Conservation (phyloP, 2,888 invertebrate genomes). For the Rhogogaster chlorosoma region DNA sequence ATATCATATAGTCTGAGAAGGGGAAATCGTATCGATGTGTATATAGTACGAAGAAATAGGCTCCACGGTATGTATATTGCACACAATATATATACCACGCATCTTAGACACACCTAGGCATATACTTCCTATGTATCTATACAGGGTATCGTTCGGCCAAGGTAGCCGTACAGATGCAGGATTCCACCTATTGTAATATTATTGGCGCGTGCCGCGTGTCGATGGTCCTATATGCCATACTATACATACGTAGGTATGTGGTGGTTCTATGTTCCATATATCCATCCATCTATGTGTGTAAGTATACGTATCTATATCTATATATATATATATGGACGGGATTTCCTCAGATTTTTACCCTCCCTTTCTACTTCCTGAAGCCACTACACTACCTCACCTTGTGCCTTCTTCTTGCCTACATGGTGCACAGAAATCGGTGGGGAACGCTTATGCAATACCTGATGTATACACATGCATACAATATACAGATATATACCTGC, state of each 20-base stretch:
- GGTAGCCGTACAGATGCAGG: constrained; percentile 34
- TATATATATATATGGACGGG: background rate
- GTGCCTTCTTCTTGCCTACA: constrained; percentile 24
- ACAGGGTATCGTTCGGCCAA: constrained; percentile 29
- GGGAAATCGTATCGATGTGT: constrained; percentile 35
- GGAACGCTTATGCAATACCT: constrained; percentile 67
- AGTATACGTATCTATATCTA: background rate
- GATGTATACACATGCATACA: constrained; percentile 51
- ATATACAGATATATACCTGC: constrained; percentile 43
- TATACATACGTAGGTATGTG: background rate
- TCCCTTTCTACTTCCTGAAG: constrained; percentile 22
- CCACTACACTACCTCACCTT: constrained; percentile 12
- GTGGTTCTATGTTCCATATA: background rate
- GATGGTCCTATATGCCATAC: constrained; percentile 58
- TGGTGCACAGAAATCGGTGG: constrained; percentile 21
- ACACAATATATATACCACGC: background rate
- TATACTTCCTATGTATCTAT: background rate
- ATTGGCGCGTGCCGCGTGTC: constrained; percentile 72
- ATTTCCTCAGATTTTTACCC: constrained; percentile 1
- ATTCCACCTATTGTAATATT: constrained; percentile 64
- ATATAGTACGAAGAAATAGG: constrained; percentile 26
- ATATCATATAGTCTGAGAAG: constrained; percentile 30
- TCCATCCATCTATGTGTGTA: background rate
- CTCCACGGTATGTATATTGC: constrained; percentile 7
- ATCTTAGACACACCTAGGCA: constrained; percentile 11